Percentiles rank a stretch among this genome's conserved stretches.
Conservation (phyloP, 1,140 invertebrate species). For the Tetramorium simillimum region DNA sequence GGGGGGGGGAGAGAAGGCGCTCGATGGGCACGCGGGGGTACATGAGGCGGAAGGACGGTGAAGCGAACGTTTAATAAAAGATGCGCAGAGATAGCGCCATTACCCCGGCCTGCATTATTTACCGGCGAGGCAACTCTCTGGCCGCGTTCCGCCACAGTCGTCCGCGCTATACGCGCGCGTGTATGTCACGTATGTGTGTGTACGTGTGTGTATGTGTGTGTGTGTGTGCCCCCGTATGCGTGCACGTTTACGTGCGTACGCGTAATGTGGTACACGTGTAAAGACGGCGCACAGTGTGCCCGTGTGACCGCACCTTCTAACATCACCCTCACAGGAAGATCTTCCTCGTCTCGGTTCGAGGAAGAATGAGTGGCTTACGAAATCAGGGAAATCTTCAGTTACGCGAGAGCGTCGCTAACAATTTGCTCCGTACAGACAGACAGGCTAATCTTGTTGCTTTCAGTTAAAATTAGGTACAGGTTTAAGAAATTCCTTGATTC, state of each 20-base stretch:
- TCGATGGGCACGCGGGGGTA: conserved; percentile 4
- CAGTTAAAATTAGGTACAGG: not conserved
- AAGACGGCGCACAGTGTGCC: not conserved
- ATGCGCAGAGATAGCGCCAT: conserved; percentile 86
- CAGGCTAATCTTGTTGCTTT: not conserved
- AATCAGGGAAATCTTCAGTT: conserved; percentile 2
- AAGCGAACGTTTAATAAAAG: conserved; percentile 85
- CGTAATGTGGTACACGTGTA: not conserved
- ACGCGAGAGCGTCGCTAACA: not conserved
- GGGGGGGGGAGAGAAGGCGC: not conserved
- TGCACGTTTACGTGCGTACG: no score
- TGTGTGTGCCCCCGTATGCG: not conserved
- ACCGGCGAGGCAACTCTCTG: conserved; percentile 84
- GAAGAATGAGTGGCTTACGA: not conserved
- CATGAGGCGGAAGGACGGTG: conserved; percentile 54
- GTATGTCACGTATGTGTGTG: conserved; percentile 49
- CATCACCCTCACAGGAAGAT: not conserved
- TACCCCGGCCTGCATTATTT: conserved; percentile 86
- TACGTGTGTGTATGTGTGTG: not conserved
- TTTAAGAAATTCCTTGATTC: not conserved
- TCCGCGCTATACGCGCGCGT: conserved; percentile 80
- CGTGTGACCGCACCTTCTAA: not conserved
- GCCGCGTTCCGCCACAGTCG: conserved; percentile 83
- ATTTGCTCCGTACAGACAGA: not conserved
- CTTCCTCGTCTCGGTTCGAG: not conserved